Evolutionary conservation across 2,888 invertebrate species (phyloP).

Genomic region (Laothoe populi): DNA sequence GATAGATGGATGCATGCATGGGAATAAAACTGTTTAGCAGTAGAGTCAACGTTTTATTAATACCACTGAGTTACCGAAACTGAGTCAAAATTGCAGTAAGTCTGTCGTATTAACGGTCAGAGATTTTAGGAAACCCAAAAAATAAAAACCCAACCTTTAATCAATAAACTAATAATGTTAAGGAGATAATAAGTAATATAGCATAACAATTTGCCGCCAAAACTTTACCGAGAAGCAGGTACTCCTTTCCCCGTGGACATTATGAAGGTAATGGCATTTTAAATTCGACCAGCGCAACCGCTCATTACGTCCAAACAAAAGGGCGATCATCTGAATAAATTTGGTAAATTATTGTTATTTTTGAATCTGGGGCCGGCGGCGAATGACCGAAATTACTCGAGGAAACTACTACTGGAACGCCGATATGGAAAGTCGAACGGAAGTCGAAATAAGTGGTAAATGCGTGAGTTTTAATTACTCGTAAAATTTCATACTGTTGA

Average conservation of each 20-base stretch:
- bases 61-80: too few relatives aligned
- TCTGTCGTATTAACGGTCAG: too few relatives aligned
- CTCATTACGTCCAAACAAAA: constrained; percentile 74
- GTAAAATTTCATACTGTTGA: neutral
- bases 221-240: constrained; percentile 36
- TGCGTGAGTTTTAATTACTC: neutral
- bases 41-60: too few relatives aligned
- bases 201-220: constrained; percentile 28
- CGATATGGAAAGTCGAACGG: constrained; percentile 20
- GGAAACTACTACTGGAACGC: constrained; percentile 35
- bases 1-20: too few relatives aligned
- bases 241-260: constrained; percentile 49
- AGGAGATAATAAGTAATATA: neutral
- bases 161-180: too few relatives aligned
- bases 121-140: too few relatives aligned
- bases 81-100: too few relatives aligned
- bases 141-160: too few relatives aligned
- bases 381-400: constrained; percentile 36
- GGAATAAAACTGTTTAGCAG: too few relatives aligned
- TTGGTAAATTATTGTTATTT: constrained; percentile 80
- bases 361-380: constrained; percentile 55
- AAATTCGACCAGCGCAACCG: constrained; percentile 57
- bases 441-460: constrained; percentile 17
- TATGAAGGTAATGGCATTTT: constrained; percentile 65
- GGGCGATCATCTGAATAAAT: constrained; percentile 76